Conservation (phyloP, 2,797 vertebrate species). For the Sorex maritimensis region DNA sequence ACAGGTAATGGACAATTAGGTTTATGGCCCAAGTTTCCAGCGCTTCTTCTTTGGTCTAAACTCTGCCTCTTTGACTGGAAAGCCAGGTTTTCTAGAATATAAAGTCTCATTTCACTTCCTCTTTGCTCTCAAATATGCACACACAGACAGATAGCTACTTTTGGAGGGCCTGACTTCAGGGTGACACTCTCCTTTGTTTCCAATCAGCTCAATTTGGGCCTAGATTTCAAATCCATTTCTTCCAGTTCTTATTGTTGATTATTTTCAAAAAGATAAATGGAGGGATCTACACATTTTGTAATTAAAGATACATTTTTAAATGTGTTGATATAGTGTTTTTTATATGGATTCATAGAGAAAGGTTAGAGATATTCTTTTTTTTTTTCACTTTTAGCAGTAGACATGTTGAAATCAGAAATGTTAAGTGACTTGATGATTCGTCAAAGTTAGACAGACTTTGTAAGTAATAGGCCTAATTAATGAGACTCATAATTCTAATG, state of each 20-base stretch:
- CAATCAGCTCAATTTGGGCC: neutral
- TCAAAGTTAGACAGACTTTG: neutral
- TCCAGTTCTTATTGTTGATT: neutral
- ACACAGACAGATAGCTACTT: neutral
- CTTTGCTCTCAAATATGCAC: accelerated
- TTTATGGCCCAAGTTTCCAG: neutral
- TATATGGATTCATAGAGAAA: neutral
- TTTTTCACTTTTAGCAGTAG: neutral
- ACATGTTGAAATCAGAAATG: neutral
- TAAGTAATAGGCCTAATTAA: neutral
- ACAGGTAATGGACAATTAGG: neutral
- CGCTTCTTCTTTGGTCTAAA: neutral
- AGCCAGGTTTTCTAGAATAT: neutral
- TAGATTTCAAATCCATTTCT: neutral
- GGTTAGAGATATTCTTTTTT: neutral
- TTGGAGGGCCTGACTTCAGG: neutral
- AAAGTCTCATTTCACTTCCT: neutral
- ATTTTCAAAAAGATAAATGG: neutral
- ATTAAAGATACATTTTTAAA: conserved; percentile 8
- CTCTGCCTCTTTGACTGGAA: neutral
- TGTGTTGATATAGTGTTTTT: neutral
- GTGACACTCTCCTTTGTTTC: neutral
- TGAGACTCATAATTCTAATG: conserved; percentile 4
- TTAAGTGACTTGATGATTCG: neutral
- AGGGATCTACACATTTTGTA: neutral